Percentiles rank a stretch among this genome's conserved stretches.
These are phyloP conservation scores for Pogonomyrmex californicus DNA, from an alignment of 1,140 invertebrate species.

Conservation along the genomic window DNA sequence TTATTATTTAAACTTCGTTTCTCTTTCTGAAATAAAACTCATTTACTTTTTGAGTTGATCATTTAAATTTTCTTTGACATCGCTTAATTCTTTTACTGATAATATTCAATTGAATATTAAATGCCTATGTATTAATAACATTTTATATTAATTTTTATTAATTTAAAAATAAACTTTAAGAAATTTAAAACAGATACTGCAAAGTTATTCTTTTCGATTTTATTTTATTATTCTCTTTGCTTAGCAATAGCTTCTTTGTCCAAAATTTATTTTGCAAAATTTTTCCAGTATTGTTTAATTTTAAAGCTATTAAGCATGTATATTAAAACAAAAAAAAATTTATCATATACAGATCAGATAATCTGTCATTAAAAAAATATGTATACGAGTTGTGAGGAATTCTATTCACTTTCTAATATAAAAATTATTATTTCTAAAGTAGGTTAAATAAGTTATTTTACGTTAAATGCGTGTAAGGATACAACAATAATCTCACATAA, in stretches of 20 bases:
- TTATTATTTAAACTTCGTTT: not conserved
- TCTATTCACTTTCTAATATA: not conserved
- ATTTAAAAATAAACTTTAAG: not conserved
- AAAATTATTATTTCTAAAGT: not conserved
- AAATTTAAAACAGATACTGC: not conserved
- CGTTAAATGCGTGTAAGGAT: not conserved
- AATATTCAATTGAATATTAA: not conserved
- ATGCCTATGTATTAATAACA: not conserved
- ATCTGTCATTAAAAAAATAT: not conserved
- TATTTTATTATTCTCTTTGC: not conserved
- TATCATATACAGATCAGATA: not conserved
- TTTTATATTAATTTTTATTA: conserved; percentile 6
- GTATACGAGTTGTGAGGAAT: not conserved
- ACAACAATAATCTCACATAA: not conserved
- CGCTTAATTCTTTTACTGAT: not conserved
- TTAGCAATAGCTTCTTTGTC: not conserved
- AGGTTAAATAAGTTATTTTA: not conserved
- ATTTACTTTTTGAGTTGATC: not conserved
- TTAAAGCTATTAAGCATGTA: not conserved
- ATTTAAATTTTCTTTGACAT: not conserved
- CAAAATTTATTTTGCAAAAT: not conserved
- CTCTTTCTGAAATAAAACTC: not conserved
- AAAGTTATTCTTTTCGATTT: not conserved
- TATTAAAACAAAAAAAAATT: conserved; percentile 3
- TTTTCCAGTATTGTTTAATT: not conserved